Percentiles rank a stretch among this genome's conserved stretches.
Conservation (phyloP, 2,113 vertebrate species). For the Limnothrissa miodon region DNA sequence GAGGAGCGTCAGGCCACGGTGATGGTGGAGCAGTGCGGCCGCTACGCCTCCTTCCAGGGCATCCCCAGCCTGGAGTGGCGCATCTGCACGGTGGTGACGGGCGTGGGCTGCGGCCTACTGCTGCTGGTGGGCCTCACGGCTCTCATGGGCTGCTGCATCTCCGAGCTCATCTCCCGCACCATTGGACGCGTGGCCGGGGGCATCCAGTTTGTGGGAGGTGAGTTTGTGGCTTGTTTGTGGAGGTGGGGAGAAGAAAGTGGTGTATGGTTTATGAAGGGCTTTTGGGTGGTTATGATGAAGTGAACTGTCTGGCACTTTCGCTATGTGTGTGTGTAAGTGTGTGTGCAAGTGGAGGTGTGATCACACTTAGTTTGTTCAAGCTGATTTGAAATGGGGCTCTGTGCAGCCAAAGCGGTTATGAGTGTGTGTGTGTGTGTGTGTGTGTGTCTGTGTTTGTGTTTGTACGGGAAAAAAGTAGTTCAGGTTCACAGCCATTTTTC, state of each 20-base stretch:
- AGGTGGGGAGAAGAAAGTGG: background rate
- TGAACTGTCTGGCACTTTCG: background rate
- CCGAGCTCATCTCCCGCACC: constrained; percentile 93
- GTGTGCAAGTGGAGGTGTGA: background rate
- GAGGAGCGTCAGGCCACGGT: constrained; percentile 87
- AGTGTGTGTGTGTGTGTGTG: constrained; percentile 5
- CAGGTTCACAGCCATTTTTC: background rate
- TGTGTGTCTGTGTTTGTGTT: background rate
- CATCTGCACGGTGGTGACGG: constrained; percentile 91
- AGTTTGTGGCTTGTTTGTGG: constrained; percentile 59
- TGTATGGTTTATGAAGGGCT: background rate
- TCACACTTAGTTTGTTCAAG: background rate
- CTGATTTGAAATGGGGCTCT: background rate
- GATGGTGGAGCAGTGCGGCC: constrained; percentile 97
- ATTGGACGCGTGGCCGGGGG: constrained; percentile 94
- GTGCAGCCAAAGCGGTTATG: background rate
- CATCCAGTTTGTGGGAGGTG: constrained; percentile 95
- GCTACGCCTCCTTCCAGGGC: constrained; percentile 92
- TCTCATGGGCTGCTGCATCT: constrained; percentile 96
- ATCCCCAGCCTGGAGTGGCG: constrained; percentile 93
- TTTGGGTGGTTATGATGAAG: background rate
- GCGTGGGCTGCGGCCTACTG: constrained; percentile 92
- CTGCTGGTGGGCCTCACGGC: constrained; percentile 92
- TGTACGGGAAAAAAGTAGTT: background rate
- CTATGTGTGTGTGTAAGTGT: background rate